Evolutionary conservation across 2,113 vertebrate genomes (phyloP), one percentile per base, ranked within the genome.

Genomic region (Tauraco erythrolophus): DNA sequence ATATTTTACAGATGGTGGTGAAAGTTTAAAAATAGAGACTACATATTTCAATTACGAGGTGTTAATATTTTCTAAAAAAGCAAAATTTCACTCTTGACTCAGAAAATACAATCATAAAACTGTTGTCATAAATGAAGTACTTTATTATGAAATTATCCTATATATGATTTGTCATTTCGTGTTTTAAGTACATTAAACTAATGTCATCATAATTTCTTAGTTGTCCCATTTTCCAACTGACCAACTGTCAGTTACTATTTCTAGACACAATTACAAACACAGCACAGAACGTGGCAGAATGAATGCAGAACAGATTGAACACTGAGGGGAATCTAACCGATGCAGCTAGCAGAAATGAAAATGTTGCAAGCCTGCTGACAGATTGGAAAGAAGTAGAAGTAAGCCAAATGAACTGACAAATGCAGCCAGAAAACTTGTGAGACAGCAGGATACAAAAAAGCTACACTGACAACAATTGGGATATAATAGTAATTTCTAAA

Each of bases 281-380:
- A 92, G 66, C 68, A 56, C 71, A 76, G 83, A 84, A 60, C 0
- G 0, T 60, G 71, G 76, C 83, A 70, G 62, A 93, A 69, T 16
- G 71, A 94, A 60, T 74, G 64, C 79, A 77, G 88, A 91, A 53
- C 96, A 97, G 94, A 92, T 91, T 96, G 94, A 93, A 25, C 94
- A 77, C 94, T 48, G 69, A 88, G 71, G 94, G 96, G 91, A 83
- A 87, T 24, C 83, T 92, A 76, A 92, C 54, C 6, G 8, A 25
- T 56, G 54, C 69, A 95, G 88, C 62, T 46, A 86, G 51, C 41
- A 93, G 88, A 77, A 78, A 88, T 50, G 60, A 70, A 84, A 95
- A 78, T 53, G 84, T 78, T 86, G 90, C 94, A 66, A 83, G 30
- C 79, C 71, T 86, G 79, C 85, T 94, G 90, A 60, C 79, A 94